Evolutionary conservation across 2,797 vertebrate genomes (phyloP).

Genomic region (Pseudochirops cupreus): DNA sequence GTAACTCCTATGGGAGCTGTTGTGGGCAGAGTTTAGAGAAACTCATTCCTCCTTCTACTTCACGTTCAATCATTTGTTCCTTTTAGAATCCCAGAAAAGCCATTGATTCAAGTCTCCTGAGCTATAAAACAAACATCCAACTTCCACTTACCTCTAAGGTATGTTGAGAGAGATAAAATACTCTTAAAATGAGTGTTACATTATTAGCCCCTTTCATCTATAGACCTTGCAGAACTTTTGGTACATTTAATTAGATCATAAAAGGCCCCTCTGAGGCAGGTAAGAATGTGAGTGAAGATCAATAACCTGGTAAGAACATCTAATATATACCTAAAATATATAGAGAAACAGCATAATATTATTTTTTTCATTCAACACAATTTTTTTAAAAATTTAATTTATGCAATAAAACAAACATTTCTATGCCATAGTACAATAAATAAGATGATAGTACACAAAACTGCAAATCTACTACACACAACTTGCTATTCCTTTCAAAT

Average conservation of each 20-base stretch:
- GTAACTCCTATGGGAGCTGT: neutral
- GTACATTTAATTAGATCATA: neutral
- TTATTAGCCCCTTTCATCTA: slow-evolving; percentile 35
- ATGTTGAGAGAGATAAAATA: neutral
- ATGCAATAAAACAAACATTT: neutral
- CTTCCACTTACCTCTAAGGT: slow-evolving; percentile 27
- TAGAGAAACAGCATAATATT: neutral
- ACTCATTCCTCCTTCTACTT: neutral
- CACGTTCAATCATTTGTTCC: neutral
- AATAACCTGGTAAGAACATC: neutral
- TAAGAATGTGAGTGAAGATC: neutral
- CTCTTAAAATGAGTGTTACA: slow-evolving; percentile 2
- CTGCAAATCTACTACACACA: neutral
- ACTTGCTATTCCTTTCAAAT: neutral
- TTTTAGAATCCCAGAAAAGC: neutral
- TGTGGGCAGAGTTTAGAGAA: too few species aligned
- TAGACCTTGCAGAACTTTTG: slow-evolving; percentile 2
- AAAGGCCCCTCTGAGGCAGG: neutral
- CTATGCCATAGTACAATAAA: neutral
- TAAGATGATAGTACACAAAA: neutral
- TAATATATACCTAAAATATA: neutral
- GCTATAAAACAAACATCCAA: neutral
- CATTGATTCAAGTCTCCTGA: neutral
- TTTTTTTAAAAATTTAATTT: neutral
- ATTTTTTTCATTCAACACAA: neutral